phyloP scores from a whole-genome alignment of 53 echinoderm and acorn worm species.

The Actinopyga echinites region DNA sequence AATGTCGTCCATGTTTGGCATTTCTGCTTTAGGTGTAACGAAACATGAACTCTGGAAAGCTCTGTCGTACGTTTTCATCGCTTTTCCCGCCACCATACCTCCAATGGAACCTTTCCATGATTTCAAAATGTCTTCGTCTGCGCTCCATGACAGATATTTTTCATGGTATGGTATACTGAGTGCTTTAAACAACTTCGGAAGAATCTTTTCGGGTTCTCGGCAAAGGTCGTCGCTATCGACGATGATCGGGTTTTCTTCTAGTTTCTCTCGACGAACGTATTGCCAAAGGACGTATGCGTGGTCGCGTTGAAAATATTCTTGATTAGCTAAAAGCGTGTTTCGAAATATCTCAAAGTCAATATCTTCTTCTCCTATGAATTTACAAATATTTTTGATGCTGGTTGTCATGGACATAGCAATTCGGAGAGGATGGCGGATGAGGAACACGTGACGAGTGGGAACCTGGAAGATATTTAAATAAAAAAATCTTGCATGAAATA shows the following conservation, averaged over 20 bases:
- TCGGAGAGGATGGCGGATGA: conserved; percentile 7
- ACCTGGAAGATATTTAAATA: too few species aligned
- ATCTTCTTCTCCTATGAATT: neutral
- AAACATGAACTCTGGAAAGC: conserved; percentile 14
- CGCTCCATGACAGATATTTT: conserved; percentile 44
- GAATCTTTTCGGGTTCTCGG: conserved; percentile 24
- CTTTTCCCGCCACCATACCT: neutral
- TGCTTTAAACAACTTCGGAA: conserved; percentile 49
- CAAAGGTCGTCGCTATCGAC: conserved; percentile 52
- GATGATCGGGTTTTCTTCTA: conserved; percentile 46
- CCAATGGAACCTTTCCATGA: conserved; percentile 32
- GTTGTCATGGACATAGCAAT: neutral
- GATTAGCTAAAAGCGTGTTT: neutral
- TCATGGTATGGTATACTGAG: conserved; percentile 31
- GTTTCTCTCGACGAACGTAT: conserved; percentile 31
- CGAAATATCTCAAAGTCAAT: conserved; percentile 9
- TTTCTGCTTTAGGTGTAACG: neutral
- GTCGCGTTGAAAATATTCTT: conserved; percentile 20
- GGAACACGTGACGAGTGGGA: neutral
- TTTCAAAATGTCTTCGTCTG: neutral
- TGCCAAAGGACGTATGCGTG: too few species aligned
- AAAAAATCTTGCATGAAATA: too few species aligned
- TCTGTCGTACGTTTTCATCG: neutral
- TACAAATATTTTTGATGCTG: conserved; percentile 14
- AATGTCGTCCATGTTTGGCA: conserved; percentile 4